Conservation (phyloP, 2,113 vertebrate species). For the Orthonyx spaldingii region DNA sequence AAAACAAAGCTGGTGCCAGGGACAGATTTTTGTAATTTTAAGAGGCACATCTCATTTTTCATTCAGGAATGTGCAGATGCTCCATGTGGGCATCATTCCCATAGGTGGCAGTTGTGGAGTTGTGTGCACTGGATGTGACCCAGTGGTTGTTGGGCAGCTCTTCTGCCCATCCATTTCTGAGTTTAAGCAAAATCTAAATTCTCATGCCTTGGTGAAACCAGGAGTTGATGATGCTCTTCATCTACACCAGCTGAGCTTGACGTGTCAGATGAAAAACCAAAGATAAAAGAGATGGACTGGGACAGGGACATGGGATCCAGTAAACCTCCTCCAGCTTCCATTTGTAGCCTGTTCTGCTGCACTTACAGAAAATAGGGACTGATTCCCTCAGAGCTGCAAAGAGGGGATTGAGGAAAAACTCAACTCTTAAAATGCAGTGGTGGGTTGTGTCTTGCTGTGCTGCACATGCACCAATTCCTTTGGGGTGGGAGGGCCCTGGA, state of each 20-base stretch:
- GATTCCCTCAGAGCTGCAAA: neutral
- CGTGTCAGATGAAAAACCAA: fast-evolving
- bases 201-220: neutral
- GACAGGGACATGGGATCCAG: neutral
- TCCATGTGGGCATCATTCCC: neutral
- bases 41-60: neutral
- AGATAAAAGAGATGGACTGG: neutral
- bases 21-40: neutral
- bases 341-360: neutral
- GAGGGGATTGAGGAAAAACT: neutral
- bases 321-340: neutral
- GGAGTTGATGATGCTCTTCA: neutral
- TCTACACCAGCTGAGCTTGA: neutral
- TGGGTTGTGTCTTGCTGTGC: fast-evolving
- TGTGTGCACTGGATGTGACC: neutral
- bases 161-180: neutral
- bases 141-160: neutral
- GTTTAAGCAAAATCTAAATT: neutral
- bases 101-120: fast-evolving
- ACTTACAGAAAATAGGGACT: neutral
- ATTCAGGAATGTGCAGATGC: neutral
- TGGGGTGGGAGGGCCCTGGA: neutral
- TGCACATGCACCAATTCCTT: fast-evolving
- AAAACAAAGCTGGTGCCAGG: neutral
- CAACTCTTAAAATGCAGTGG: neutral